A percentile compares a stretch with the other conserved stretches of the same genome.
phyloP scores from a whole-genome alignment of 2,888 invertebrate genomes.

The Euplagia quadripunctaria region DNA sequence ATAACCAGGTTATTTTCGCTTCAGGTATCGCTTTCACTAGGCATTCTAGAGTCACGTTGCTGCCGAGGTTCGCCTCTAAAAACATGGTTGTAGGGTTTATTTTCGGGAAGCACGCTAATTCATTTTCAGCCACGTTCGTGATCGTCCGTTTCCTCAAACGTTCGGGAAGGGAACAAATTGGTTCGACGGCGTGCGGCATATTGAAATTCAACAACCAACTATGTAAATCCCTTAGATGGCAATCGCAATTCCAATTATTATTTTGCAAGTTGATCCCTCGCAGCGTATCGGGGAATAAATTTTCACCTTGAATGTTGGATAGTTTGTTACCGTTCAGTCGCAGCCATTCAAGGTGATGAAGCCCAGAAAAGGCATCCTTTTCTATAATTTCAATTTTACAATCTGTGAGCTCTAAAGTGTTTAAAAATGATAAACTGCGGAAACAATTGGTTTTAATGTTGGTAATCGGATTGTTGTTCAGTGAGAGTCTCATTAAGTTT shows the following conservation, averaged over 20 bases:
- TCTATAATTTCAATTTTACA: conserved; percentile 93
- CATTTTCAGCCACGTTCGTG: conserved; percentile 89
- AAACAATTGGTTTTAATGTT: conserved; percentile 91
- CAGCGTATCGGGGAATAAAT: conserved; percentile 92
- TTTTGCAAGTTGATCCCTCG: conserved; percentile 94
- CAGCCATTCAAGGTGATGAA: conserved; percentile 94
- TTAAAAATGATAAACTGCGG: conserved; percentile 91
- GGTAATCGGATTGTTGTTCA: conserved; percentile 94
- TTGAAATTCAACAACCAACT: conserved; percentile 92
- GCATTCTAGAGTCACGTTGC: conserved; percentile 93
- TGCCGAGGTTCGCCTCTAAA: conserved; percentile 92
- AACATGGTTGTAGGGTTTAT: conserved; percentile 92
- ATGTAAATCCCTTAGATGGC: conserved; percentile 92
- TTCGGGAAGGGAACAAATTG: conserved; percentile 91
- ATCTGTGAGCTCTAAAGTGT: conserved; percentile 93
- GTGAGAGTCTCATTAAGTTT: conserved; percentile 93
- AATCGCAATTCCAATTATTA: conserved; percentile 97
- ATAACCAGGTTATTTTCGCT: conserved; percentile 94
- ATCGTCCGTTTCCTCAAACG: conserved; percentile 90
- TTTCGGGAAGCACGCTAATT: conserved; percentile 94
- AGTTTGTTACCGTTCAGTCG: conserved; percentile 94
- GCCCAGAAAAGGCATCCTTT: conserved; percentile 93
- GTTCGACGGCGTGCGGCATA: conserved; percentile 93
- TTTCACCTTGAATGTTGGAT: conserved; percentile 90
- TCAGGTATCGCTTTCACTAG: conserved; percentile 93